These are phyloP conservation scores for Larimichthys polyactis DNA, from an alignment of 2,113 vertebrate species.

Conservation along the genomic window DNA sequence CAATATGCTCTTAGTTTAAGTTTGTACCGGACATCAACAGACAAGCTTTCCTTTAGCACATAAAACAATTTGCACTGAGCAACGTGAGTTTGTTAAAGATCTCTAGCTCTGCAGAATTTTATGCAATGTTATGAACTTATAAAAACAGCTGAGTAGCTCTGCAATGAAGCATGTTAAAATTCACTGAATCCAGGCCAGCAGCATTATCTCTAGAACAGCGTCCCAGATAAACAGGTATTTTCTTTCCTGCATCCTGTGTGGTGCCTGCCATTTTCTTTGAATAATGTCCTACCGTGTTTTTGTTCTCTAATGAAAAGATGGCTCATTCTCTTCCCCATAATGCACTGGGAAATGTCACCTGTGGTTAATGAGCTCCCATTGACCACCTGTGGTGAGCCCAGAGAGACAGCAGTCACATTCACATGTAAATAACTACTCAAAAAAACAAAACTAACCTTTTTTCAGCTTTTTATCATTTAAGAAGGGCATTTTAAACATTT, in stretches of 20 bases:
- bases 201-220: background rate
- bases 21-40: background rate
- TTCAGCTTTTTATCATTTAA: background rate
- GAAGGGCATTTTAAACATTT: background rate
- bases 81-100: background rate
- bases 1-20: background rate
- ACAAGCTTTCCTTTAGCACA: background rate
- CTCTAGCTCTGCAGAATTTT: too few relatives aligned
- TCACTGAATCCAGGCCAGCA: background rate
- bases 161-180: background rate
- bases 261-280: constrained; percentile 28
- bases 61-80: background rate
- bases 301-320: constrained; percentile 55
- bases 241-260: constrained; percentile 9
- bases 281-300: constrained; percentile 48
- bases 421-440: constrained; percentile 23
- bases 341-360: constrained; percentile 49
- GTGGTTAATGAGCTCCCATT: constrained; percentile 50
- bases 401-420: constrained; percentile 24
- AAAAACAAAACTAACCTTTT: background rate
- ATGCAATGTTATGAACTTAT: background rate
- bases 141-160: background rate
- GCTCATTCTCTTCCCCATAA: constrained; percentile 34
- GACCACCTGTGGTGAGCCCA: constrained; percentile 50
- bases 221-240: background rate